Conservation (phyloP, 30 jellyfish, hydroid and myxozoan genomes). For the Haliclystus octoradiatus region DNA sequence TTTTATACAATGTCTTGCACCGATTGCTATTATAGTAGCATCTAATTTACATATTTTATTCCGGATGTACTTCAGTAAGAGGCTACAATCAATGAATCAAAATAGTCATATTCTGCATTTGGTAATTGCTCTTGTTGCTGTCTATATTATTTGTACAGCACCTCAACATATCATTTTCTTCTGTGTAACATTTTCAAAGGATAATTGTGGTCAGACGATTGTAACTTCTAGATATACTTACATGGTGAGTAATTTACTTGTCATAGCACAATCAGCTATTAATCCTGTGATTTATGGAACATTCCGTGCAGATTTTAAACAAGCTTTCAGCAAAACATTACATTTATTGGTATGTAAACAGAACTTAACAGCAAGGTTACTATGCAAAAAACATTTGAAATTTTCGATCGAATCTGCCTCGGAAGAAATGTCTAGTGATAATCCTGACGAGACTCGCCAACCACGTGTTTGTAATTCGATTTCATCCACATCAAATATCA, state of each 20-base stretch:
- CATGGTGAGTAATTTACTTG: constrained; percentile 55
- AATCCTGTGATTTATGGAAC: constrained; percentile 92
- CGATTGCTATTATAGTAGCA: constrained; percentile 42
- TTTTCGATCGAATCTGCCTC: neutral
- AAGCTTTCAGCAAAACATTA: constrained; percentile 31
- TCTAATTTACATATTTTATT: constrained; percentile 64
- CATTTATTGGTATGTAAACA: neutral
- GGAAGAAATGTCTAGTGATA: neutral
- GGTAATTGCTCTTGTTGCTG: constrained; percentile 78
- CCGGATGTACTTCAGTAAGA: constrained; percentile 17
- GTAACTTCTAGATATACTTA: constrained; percentile 14
- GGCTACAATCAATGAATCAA: constrained; percentile 35
- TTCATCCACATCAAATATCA: neutral
- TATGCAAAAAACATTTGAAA: neutral
- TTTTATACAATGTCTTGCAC: constrained; percentile 31
- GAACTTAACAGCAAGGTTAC: neutral
- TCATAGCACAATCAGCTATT: constrained; percentile 71
- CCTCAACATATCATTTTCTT: constrained; percentile 82
- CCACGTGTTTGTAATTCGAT: neutral
- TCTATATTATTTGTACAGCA: constrained; percentile 74
- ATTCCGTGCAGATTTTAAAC: constrained; percentile 65
- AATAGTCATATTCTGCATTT: constrained; percentile 76
- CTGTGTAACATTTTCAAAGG: constrained; percentile 28
- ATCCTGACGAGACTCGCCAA: too few relatives aligned
- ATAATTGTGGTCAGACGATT: constrained; percentile 14